Conservation (phyloP, 1,140 invertebrate species). For the Trachymyrmex cornetzi region DNA sequence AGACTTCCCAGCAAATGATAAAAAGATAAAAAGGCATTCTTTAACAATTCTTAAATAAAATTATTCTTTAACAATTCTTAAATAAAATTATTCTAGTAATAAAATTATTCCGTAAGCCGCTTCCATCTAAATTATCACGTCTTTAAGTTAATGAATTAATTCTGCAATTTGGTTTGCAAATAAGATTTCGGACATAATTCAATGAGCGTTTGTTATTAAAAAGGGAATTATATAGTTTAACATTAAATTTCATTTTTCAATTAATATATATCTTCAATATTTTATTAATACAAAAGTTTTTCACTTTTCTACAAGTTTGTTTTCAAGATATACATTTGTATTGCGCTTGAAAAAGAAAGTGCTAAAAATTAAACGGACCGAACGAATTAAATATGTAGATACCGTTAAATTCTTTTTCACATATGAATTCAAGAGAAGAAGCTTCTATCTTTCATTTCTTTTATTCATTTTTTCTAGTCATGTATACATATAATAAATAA, state of each 20-base stretch:
- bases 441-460: not conserved
- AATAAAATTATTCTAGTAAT: not conserved
- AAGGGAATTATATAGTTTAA: constrained; percentile 1
- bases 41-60: constrained; percentile 16
- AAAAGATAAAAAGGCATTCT: not conserved
- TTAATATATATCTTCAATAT: not conserved
- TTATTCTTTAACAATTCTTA: not conserved
- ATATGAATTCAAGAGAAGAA: constrained; percentile 13
- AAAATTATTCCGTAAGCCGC: constrained; percentile 2
- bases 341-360: not conserved
- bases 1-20: constrained; percentile 17
- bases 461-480: constrained; percentile 16
- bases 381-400: not conserved
- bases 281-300: not conserved
- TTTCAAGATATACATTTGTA: not conserved
- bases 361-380: not conserved
- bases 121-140: not conserved
- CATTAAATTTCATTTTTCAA: not conserved
- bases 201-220: not conserved
- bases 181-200: not conserved
- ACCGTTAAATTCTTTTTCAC: not conserved
- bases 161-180: not conserved
- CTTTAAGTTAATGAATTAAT: not conserved
- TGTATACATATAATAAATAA: constrained; percentile 14
- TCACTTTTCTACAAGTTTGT: not conserved